Percentiles rank a stretch among this genome's conserved stretches.
phyloP scores from a whole-genome alignment of 2,113 vertebrate species.

The Callipepla squamata region DNA sequence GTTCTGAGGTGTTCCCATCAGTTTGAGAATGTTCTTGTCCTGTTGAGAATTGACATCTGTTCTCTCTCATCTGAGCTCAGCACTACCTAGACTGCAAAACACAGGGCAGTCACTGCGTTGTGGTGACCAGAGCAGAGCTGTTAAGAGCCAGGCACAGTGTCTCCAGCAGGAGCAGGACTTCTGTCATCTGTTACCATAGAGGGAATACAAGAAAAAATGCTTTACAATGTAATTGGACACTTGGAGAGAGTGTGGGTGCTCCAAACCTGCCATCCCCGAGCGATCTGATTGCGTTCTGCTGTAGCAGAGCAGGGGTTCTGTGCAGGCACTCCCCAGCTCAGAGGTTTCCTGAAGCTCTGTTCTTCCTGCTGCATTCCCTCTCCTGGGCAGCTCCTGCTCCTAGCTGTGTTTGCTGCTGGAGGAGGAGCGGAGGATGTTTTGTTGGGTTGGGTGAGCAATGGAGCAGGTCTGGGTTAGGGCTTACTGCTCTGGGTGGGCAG shows the following conservation, averaged over 20 bases:
- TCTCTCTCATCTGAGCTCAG: background rate
- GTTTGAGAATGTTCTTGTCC: background rate
- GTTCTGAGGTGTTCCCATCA: background rate
- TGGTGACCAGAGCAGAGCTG: background rate
- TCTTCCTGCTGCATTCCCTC: background rate
- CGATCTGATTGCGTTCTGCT: accelerated
- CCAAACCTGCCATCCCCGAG: background rate
- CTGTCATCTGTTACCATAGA: background rate
- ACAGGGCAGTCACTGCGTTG: background rate
- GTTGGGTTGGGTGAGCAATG: background rate
- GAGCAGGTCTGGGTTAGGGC: background rate
- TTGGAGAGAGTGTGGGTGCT: background rate
- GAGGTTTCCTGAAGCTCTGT: background rate
- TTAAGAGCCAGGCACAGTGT: background rate
- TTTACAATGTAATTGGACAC: background rate
- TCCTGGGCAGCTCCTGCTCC: background rate
- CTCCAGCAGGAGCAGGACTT: background rate
- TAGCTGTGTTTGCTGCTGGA: background rate
- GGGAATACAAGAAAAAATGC: too few relatives aligned
- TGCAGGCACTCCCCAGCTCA: background rate
- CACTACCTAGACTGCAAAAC: background rate
- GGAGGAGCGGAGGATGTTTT: background rate
- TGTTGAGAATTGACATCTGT: background rate
- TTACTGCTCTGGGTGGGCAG: accelerated
- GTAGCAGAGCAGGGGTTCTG: background rate